Conservation (phyloP, 1,140 invertebrate genomes). For the Macrostomum lignano region DNA sequence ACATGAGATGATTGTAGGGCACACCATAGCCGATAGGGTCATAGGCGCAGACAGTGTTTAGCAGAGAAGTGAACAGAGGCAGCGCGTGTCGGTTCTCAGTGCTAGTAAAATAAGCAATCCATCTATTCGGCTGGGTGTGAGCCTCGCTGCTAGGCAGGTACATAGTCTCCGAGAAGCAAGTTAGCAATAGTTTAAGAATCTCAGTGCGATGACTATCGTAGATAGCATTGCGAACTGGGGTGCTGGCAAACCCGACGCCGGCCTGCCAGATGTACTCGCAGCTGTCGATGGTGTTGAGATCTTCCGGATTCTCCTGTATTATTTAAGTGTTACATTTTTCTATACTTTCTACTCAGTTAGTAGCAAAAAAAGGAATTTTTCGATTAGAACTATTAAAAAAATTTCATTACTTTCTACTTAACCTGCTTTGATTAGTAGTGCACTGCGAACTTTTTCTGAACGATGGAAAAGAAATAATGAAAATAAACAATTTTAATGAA, state of each 20-base stretch:
- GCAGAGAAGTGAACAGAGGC: constrained; percentile 78
- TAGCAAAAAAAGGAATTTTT: no score
- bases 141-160: constrained; percentile 49
- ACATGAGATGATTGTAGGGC: constrained; percentile 87
- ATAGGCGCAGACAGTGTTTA: constrained; percentile 86
- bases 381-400: not conserved
- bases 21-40: constrained; percentile 81
- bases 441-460: no score
- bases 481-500: no score
- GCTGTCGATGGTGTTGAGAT: constrained; percentile 79
- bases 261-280: constrained; percentile 99
- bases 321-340: no score
- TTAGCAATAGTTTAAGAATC: constrained; percentile 63
- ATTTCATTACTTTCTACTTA: not conserved
- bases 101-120: constrained; percentile 34
- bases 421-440: not conserved
- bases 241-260: constrained; percentile 84
- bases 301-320: constrained; percentile 57
- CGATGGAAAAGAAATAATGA: no score
- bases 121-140: constrained; percentile 28
- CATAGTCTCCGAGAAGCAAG: constrained; percentile 88
- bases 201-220: constrained; percentile 67
- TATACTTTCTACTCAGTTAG: no score
- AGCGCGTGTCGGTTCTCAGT: constrained; percentile 47
- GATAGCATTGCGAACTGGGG: constrained; percentile 44